Evolutionary conservation across 1,140 invertebrate genomes (phyloP).

Genomic region (Drosophila guanche): DNA sequence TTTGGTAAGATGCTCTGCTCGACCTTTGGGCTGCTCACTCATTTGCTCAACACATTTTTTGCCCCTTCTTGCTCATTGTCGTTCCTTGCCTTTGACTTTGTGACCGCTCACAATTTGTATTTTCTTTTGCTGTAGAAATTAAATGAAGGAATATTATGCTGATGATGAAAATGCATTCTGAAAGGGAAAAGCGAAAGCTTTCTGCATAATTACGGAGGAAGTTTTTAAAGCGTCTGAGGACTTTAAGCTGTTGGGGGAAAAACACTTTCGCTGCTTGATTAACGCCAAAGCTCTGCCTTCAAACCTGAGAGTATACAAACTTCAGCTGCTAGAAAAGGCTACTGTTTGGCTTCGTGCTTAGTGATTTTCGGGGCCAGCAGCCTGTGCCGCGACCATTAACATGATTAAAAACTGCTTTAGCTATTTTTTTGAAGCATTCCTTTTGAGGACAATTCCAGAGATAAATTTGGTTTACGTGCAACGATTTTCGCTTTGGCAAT

Average conservation of each 20-base stretch:
- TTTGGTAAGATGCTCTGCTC: slow-evolving; percentile 19
- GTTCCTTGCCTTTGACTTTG: slow-evolving; percentile 47
- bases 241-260: not conserved
- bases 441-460: slow-evolving; percentile 44
- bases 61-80: slow-evolving; percentile 47
- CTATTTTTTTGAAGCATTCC: slow-evolving; percentile 49
- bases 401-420: slow-evolving; percentile 49
- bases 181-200: slow-evolving; percentile 12
- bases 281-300: too few relatives aligned
- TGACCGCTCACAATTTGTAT: slow-evolving; percentile 18
- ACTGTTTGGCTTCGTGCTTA: too few relatives aligned
- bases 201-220: slow-evolving; percentile 35
- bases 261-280: not conserved
- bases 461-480: slow-evolving; percentile 76
- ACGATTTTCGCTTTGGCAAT: slow-evolving; percentile 26
- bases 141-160: slow-evolving; percentile 51
- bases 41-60: slow-evolving; percentile 13
- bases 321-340: not conserved
- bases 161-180: slow-evolving; percentile 48
- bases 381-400: slow-evolving; percentile 29
- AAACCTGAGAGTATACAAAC: slow-evolving; percentile 12
- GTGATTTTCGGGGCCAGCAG: too few relatives aligned
- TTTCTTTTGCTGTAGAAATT: slow-evolving; percentile 27
- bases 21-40: slow-evolving; percentile 25
- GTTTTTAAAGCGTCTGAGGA: slow-evolving; percentile 4